Conservation (phyloP, 2,888 invertebrate species). For the Agrilus biguttatus region DNA sequence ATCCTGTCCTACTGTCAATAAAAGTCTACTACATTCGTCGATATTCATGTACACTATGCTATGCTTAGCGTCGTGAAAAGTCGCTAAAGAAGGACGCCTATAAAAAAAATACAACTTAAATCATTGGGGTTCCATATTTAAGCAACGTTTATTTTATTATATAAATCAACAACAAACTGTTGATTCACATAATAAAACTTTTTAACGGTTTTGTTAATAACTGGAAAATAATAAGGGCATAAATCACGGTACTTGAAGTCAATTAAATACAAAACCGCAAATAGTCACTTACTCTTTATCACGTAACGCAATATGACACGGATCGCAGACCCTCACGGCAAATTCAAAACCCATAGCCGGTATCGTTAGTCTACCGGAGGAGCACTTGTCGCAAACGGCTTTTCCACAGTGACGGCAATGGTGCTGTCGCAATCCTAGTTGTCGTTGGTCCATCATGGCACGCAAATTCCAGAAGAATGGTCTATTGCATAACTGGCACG, state of each 20-base stretch:
- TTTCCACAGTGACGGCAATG: slow-evolving; percentile 90
- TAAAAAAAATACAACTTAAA: slow-evolving; percentile 1
- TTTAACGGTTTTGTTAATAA: not conserved
- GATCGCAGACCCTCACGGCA: slow-evolving; percentile 89
- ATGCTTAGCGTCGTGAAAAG: slow-evolving; percentile 92
- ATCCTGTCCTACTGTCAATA: slow-evolving; percentile 91
- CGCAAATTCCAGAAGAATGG: slow-evolving; percentile 99
- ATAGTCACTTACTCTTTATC: slow-evolving; percentile 64
- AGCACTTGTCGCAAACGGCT: slow-evolving; percentile 90
- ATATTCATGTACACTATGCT: slow-evolving; percentile 76
- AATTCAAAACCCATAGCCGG: slow-evolving; percentile 98
- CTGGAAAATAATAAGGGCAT: too few species aligned
- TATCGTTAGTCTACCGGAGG: slow-evolving; percentile 73
- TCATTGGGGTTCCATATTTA: not conserved
- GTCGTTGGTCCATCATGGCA: slow-evolving; percentile 96
- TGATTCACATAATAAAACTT: not conserved
- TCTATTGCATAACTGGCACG: slow-evolving; percentile 83
- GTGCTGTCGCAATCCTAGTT: slow-evolving; percentile 80
- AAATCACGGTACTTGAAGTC: too few species aligned
- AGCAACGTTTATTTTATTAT: too few species aligned
- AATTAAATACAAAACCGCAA: not conserved
- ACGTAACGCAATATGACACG: slow-evolving; percentile 70
- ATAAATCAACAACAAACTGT: too few species aligned
- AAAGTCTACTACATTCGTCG: slow-evolving; percentile 74
- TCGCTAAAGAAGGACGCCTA: slow-evolving; percentile 82